Base-by-base conservation (phyloP, 1,140 invertebrate genomes). In the Camponotus pennsylvanicus region DNA sequence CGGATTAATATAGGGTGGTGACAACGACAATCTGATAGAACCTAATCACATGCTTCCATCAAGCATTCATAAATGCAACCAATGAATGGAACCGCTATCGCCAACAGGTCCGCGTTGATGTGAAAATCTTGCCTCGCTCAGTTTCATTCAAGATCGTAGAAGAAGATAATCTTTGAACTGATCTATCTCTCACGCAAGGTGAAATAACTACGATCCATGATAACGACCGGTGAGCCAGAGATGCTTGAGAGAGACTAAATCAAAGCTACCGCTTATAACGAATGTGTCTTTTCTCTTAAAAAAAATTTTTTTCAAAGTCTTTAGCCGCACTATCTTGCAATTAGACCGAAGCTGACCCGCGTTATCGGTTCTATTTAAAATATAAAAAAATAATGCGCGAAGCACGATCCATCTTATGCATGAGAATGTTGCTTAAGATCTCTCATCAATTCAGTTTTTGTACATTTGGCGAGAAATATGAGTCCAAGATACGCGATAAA, bases 121-220 rank as follows among this genome's bases (percentile, higher is more conserved):
- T 82, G 69, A 55, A 42, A 61, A 82, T 8, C 55, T 73, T 34
- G 61, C 32, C 40, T 83, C 79, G 55, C 40, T 61, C 42, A 13
- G 42, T 63, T 73, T 61, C 55, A 61, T 57, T 61, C 27, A 15
- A 61, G 79, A 82, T 82, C 18, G 27, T 45, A 73, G 18, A 45
- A 45, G 21, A 45, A 61, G 67, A 73, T 73, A 75, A 1, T 34
- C 5, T 18, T n/a, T 42, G 42, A 15, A 69, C 79, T 75, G 40
- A 83, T 83, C 52, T 70, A 67, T 80, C 42, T 82, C 27, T 75
- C 67, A 49, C 69, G 69, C 57, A 21, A 70, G 57, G 40, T 49
- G 32, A 32, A 83, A 49, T 75, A 82, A 83, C 55, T 37, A 61
- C 67, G 15, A 71, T 21, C 37, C 5, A 11, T 32, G 52, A 75